Evolutionary conservation across 1,140 invertebrate species (phyloP), one percentile per base, ranked within the genome.

Genomic region (Drosophila erecta): DNA sequence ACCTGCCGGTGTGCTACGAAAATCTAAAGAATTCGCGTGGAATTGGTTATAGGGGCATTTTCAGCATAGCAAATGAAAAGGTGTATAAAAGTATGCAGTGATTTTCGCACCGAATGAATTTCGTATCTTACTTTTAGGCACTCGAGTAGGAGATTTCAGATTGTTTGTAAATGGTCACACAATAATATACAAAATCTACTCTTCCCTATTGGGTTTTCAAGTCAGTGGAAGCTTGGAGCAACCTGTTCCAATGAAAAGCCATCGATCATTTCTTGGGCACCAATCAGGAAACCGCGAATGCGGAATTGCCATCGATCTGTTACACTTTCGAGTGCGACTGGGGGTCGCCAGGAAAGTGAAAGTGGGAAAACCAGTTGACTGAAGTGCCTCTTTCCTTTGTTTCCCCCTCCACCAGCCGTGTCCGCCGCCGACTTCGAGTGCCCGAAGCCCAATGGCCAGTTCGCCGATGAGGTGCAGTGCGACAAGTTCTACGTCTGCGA

Each of bases 401-500:
- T 27, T n/a, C 6, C 8, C 37, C 71, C 64, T 71, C 92, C 14
- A 92, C 10, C 91, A 96, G 95, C 93, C 72, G 95, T 53, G 49
- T 75, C 59, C 38, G 93, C 93, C 60, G 85, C 76, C 51, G 51
- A 53, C 58, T 97, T 95, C 93, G 94, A 95, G 89, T 97, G 97
- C 90, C 96, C 96, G 14, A 93, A 95, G 47, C 95, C 95, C 78
- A 95, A 96, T 76, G 96, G 96, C 6, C 95, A 96, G 83, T 97
- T 95, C 87, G 95, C 96, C 76, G 96, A 98, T 86, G 85, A 95
- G 1, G 93, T 94, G 24, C 96, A 97, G 87, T 98, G 97, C 84
- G 97, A 98, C 93, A 97, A 97, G 93, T 98, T 94, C 92, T 97
- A 96, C 92, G 94, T 96, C 35, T 98, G 97, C 85, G 90, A 93